Base-by-base conservation (phyloP, 2,888 invertebrate genomes). In the Nomada hirtipes region DNA sequence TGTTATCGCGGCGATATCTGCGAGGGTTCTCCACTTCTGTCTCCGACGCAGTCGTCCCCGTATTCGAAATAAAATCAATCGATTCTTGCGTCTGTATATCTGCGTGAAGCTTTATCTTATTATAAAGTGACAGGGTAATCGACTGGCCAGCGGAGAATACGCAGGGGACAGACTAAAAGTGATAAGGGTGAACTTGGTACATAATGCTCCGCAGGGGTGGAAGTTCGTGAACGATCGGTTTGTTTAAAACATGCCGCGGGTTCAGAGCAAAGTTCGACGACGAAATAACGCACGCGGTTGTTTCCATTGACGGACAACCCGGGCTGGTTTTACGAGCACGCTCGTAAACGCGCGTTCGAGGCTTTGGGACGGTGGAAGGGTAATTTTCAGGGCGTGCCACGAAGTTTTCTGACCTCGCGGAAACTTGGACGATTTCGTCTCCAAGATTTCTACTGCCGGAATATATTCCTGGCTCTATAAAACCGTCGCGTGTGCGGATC, bases 241-340 rank as follows among this genome's bases (percentile, higher is more conserved):
- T 13, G 20, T 10, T 0, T 29, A 23, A 47, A 36, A 60, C 70
- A 69, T 73, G 60, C 69, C 26, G 13, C 13, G 11, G 13, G 44
- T 20, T 2, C 15, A 1, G 7, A 3, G 20, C 13, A 23, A 68
- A 68, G 4, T 68, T 42, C 1, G 13, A 36, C 15, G 20, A 9
- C 11, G 0, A 15, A 20, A 47, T 4, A 18, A 57, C 44, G 44
- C 57, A n/a, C 18, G 15, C 68, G 20, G 53, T 42, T 68, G 42
- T 11, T 23, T 18, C 42, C 23, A 11, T 18, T 15, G 44, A 23
- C 23, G 36, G 23, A 42, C 29, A 52, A 2, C 4, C 4, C 59
- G n/a, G 15, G n/a, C 26, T 63, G 23, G 11, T 79, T 79, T 69
- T 79, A 79, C 69, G 69, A 76, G 69, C 59, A 11, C 18, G 68